Evolutionary conservation across 2,888 invertebrate species (phyloP).

Genomic region (Hecatera dysodea): DNA sequence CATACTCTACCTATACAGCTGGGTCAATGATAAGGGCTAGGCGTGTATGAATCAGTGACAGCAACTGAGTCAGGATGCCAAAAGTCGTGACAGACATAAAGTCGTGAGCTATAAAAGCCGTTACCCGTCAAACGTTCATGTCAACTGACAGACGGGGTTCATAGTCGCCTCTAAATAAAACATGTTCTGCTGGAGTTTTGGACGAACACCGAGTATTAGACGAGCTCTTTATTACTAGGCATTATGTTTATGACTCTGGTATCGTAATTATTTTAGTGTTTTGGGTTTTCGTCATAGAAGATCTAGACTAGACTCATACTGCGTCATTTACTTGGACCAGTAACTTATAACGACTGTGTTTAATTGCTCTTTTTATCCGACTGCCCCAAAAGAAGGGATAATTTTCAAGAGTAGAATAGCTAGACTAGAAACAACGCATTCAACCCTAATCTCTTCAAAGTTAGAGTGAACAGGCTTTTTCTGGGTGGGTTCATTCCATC

Average conservation of each 20-base stretch:
- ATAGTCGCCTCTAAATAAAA: constrained; percentile 46
- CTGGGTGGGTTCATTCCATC: no score
- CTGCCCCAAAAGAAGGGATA: no score
- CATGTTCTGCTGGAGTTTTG: constrained; percentile 16
- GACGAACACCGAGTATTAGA: neutral
- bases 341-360: no score
- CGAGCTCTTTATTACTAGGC: neutral
- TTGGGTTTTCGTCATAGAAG: no score
- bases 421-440: no score
- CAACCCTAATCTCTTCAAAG: no score
- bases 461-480: no score
- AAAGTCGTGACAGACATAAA: neutral
- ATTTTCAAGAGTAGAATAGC: no score
- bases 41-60: neutral
- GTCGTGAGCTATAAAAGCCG: constrained; percentile 49
- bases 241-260: neutral
- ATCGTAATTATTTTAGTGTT: neutral
- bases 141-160: constrained; percentile 51
- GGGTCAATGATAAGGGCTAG: neutral
- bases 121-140: constrained; percentile 40
- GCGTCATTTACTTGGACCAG: no score
- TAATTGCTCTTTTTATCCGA: no score
- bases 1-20: no score
- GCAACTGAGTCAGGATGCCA: neutral
- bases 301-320: no score